Conservation (phyloP, 2,888 invertebrate species). For the Pollenia amentaria region DNA sequence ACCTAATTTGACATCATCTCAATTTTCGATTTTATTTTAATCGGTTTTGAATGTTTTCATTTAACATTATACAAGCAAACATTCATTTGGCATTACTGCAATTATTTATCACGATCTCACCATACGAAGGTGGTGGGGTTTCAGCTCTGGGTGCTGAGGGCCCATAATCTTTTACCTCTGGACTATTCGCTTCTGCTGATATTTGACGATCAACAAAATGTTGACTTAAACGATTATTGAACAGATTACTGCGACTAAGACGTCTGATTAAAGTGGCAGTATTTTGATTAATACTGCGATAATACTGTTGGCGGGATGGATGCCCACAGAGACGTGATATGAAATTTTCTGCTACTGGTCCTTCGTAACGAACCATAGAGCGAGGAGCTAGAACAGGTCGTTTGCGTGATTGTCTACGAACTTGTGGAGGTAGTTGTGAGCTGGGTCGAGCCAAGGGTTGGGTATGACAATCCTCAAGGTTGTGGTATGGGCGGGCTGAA, state of each 20-base stretch:
- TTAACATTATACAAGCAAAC: not conserved
- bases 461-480: constrained; percentile 5
- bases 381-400: constrained; percentile 67
- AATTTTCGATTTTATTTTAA: too few species aligned
- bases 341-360: constrained; percentile 78
- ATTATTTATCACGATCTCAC: constrained; percentile 77
- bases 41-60: too few species aligned
- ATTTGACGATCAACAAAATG: constrained; percentile 76
- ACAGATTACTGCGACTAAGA: constrained; percentile 83
- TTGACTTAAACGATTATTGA: constrained; percentile 80
- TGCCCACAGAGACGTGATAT: constrained; percentile 82
- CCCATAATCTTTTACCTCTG: not conserved
- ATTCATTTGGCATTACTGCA: constrained; percentile 23
- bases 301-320: constrained; percentile 82
- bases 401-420: constrained; percentile 75
- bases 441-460: constrained; percentile 73
- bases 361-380: constrained; percentile 50
- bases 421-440: constrained; percentile 72
- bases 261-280: constrained; percentile 83
- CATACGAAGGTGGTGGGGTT: constrained; percentile 83
- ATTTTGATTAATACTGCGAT: constrained; percentile 82
- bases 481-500: not conserved
- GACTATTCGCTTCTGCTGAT: constrained; percentile 70
- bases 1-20: too few species aligned
- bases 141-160: constrained; percentile 77